Evolutionary conservation across 2,113 vertebrate genomes (phyloP), one percentile per base, ranked within the genome.

Genomic region (Gambusia holbrooki): DNA sequence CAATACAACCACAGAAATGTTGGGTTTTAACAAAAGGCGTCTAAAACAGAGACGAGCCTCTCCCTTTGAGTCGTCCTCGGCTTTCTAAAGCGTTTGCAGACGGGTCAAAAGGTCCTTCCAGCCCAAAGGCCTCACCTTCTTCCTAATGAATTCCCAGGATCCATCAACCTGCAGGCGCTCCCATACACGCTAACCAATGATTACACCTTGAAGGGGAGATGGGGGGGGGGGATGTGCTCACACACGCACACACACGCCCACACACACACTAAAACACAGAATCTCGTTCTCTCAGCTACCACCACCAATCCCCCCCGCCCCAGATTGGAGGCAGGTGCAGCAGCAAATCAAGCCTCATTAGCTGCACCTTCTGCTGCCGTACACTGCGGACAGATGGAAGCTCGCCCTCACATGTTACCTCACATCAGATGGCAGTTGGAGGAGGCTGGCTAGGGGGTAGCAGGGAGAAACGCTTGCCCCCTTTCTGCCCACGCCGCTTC

Each of bases 261-360:
- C 71, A 74, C 76, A 78, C 71, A 73, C 84, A 63, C 76, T 74
- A 71, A 77, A 71, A 80, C 61, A 70, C 68, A 74, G 66, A 51
- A 65, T 64, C 75, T 65, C 22, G 8, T 67, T 65, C 80, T 69
- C 77, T 74, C 65, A 71, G 86, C 82, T 62, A 84, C 69, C 77
- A 83, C 77, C 65, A 82, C 83, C 78, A 81, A 82, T 2, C 51
- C 17, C 17, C 17, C 51, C 78, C 81, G 87, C 77, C 88, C 87
- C 92, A 94, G 92, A 94, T 93, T 93, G 91, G 93, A 93, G 94
- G 92, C 94, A 95, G 94, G 94, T 95, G 94, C 94, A 91, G 92
- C 88, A 90, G 92, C 92, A 92, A 94, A 95, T 94, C 94, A 94
- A 92, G 92, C 92, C 94, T 95, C 94, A 95, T 94, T 95, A 95